Conservation (phyloP, 2,797 vertebrate species). For the Hydrophis major region DNA sequence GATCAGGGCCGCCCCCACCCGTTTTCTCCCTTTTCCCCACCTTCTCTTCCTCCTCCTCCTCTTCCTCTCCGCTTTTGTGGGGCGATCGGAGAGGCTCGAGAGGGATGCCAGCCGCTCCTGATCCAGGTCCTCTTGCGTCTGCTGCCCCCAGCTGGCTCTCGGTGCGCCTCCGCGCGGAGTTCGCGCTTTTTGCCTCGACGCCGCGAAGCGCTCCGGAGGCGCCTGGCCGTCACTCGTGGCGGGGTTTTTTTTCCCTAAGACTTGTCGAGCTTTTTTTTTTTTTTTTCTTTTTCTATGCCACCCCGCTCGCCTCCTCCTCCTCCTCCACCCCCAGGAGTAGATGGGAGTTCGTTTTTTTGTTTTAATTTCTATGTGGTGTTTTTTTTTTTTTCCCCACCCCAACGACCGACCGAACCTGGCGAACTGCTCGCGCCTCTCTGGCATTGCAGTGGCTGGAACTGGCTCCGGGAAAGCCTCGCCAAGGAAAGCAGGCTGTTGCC, state of each 20-base stretch:
- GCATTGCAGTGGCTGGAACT: conserved; percentile 54
- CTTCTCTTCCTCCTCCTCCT: neutral
- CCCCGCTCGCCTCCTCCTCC: too few species aligned
- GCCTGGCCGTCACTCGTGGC: neutral
- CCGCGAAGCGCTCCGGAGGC: neutral
- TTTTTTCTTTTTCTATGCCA: neutral
- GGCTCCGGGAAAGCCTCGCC: conserved; percentile 62
- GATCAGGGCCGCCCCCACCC: too few species aligned
- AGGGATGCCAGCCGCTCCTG: neutral
- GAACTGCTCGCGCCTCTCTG: conserved; percentile 49
- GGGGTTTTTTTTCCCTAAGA: neutral
- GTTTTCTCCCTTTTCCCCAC: neutral
- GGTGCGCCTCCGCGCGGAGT: neutral
- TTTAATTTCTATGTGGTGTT: neutral
- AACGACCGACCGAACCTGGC: conserved; percentile 2
- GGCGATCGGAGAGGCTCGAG: neutral
- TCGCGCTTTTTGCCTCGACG: neutral
- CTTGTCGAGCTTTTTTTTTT: neutral
- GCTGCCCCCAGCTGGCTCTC: conserved; percentile 34
- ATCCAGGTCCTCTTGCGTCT: conserved; percentile 20
- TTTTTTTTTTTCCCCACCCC: neutral
- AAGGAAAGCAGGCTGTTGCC: conserved; percentile 70
- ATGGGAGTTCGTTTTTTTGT: neutral
- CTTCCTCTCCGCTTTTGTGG: neutral
- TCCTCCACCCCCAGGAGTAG: neutral